A percentile compares a stretch with the other conserved stretches of the same genome.
Conservation (phyloP, 92 coral and sea anemone species). For the Actinostola sp. region DNA sequence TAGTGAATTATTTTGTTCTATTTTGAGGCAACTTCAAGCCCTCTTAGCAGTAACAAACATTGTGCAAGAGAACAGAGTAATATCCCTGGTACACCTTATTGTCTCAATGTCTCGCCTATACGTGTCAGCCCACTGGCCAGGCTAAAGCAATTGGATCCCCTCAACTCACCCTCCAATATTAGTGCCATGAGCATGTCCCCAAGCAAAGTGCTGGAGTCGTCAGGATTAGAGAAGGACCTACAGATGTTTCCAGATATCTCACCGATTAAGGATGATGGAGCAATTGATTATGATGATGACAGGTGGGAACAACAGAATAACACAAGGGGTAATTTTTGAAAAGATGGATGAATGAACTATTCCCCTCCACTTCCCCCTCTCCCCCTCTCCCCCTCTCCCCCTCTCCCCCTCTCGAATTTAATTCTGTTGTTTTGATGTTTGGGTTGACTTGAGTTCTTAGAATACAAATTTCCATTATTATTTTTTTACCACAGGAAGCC, state of each 20-base stretch:
- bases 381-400: too few relatives aligned
- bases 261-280: constrained; percentile 68
- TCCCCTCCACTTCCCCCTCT: too few relatives aligned
- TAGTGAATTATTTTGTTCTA: neutral
- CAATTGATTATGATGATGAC: neutral
- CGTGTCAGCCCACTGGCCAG: constrained; percentile 8
- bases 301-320: neutral
- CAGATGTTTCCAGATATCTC: constrained; percentile 71
- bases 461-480: too few relatives aligned
- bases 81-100: constrained; percentile 29
- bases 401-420: too few relatives aligned
- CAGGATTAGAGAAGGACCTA: constrained; percentile 61
- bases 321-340: too few relatives aligned
- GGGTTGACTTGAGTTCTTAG: too few relatives aligned
- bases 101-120: constrained; percentile 92
- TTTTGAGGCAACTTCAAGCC: constrained; percentile 88
- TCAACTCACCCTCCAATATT: constrained; percentile 14
- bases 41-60: constrained; percentile 49
- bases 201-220: constrained; percentile 58
- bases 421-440: too few relatives aligned
- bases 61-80: constrained; percentile 13
- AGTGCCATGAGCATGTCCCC: constrained; percentile 52
- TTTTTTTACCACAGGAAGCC: too few relatives aligned
- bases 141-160: neutral
- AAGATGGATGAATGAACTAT: too few relatives aligned